Evolutionary conservation across 2,888 invertebrate species (phyloP), one percentile per base, ranked within the genome.

Genomic region (Lamellibrachia columna): DNA sequence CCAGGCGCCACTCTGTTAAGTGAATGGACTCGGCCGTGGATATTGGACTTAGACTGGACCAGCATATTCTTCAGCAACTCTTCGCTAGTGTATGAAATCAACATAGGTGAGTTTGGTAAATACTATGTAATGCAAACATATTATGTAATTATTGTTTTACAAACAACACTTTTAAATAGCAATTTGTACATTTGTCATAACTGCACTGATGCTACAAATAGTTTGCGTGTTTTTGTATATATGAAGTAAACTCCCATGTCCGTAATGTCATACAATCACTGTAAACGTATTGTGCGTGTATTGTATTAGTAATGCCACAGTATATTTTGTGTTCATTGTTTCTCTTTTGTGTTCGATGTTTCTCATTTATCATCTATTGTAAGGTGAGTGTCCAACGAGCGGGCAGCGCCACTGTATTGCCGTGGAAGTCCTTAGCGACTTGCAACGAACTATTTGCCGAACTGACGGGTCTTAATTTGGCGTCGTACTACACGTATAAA

Each of bases 11-110:
- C 52, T 52, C 91, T 91, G 52, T 22, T 22, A 11, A 53, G 52
- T 9, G 91, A 52, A 53, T 91, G 91, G 91, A 52, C 40, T 40
- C 91, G 53, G 91, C 91, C 91, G 3, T 91, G 91, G 91, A 53
- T 11, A 53, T 11, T 91, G 91, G n/a, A 52, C 15, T 91, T 91
- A 53, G n/a, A 91, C 2, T 91, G 91, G 91, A 91, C 91, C 11
- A 53, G 55, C 91, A 11, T 53, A 9, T 91, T 91, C 55, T 7
- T 4, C 9, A 53, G 53, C 52, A 55, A 55, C 22, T 91, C 91
- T 9, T 15, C 91, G 2, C 91, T 91, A n/a, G 53, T 53, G 22
- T 91, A 91, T n/a, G 53, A 91, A n/a, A 53, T 53, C 2, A 91
- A 91, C 55, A 91, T 91, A 15, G 91, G 91, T 91, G n/a, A 2